Evolutionary conservation across 2,888 invertebrate genomes (phyloP), one percentile per base, ranked within the genome.

Genomic region (Pristionchus arcanus): DNA sequence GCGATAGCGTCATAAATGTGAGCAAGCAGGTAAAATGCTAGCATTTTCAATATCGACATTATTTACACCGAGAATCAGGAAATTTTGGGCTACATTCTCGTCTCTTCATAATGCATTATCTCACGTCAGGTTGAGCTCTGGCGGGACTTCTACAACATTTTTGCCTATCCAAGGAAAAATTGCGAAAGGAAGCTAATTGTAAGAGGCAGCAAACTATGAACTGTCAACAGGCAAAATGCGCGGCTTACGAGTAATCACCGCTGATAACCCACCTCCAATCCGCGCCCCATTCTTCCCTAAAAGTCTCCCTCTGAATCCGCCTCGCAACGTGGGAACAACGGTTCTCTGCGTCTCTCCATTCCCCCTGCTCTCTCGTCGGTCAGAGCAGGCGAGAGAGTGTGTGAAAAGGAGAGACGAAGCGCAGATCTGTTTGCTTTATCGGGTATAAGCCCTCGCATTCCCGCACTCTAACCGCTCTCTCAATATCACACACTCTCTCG

Each of bases 401-500:
- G 28, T 0, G 16, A 71, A 71, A 71, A 19, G 71, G 71, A 81
- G 81, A 81, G 81, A 81, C 31, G 71, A 7, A 68, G 68, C 11
- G 34, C 19, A 31, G 31, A 13, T 5, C 81, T 81, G 81, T 81
- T 81, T 81, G 81, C 81, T 81, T 28, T 42, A 81, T 81, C 81
- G 81, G 81, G 81, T 81, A 81, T 81, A 81, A 81, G 81, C 81
- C 81, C 49, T 53, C 77, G 16, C 37, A 34, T 74, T 16, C 37
- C 74, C n/a, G 28, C 68, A 25, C 31, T 9, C 42, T 49, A 13
- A 13, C 42, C 42, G 7, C 11, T 9, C 42, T 49, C 42, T 49
- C 42, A 49, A 49, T 49, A 7, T 49, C 3, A 9, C 42, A 49
- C 13, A 9, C 42, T 49, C 42, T 49, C 42, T 49, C 42, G 42